Evolutionary conservation across 1,140 invertebrate species (phyloP), one percentile per base, ranked within the genome.

Genomic region (Drosophila kurseongensis): DNA sequence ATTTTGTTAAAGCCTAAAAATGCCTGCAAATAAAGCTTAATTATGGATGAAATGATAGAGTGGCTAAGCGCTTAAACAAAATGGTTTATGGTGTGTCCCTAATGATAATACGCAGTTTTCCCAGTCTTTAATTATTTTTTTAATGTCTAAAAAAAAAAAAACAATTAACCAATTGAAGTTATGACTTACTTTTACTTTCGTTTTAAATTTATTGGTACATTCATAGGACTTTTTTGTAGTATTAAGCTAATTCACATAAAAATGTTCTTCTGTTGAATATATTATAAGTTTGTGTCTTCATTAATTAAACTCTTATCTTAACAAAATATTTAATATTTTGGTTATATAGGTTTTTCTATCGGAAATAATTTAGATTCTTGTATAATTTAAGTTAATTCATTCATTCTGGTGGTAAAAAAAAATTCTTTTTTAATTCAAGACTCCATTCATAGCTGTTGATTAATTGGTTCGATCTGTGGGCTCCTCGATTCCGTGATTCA

Each of bases 401-500:
- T 32, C 29, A 32, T 32, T 32, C 8, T 32, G 6, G 6, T 1
- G 6, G 5, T 7, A 1, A 32, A 32, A 32, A 32, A 32, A 32
- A 7, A 7, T 32, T 23, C 2, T 4, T 23, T 23, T 23, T 23
- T 23, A 23, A 23, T 23, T 23, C 23, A 0, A 23, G 18, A 23
- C 18, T 23, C 18, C 23, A 23, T 48, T 6, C 23, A 29, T 5
- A 8, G 13, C 47, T 29, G 9, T 13, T 44, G 58, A 67, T 45
- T 55, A 67, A 68, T 67, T 68, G 62, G 27, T 13, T n/a, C 10
- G 63, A 40, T 38, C 36, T 27, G 58, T 9, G 35, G 13, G 16
- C 44, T 63, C 45, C 45, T 51, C 5, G 12, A 35, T 16, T 16
- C 29, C 29, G 35, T 67, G 40, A 60, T 71, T 69, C 69, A 73